phyloP scores from a whole-genome alignment of 2,113 vertebrate genomes.

The Machaerirhynchus nigripectus region DNA sequence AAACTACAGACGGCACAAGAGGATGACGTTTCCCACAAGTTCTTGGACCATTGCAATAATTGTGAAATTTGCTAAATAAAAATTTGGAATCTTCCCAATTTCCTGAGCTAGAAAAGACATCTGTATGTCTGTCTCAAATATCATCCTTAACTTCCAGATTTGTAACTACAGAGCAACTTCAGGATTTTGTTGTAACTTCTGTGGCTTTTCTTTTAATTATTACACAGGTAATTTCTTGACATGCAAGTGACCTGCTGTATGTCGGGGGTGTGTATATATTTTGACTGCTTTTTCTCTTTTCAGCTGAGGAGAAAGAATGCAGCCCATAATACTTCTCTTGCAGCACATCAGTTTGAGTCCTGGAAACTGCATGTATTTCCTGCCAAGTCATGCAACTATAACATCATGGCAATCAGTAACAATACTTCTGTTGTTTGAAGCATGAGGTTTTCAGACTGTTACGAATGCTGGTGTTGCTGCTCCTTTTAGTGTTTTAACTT shows the following conservation, averaged over 20 bases:
- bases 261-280: not conserved
- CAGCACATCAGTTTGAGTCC: not conserved
- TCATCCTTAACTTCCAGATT: not conserved
- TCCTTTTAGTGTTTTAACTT: not conserved
- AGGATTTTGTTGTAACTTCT: not conserved
- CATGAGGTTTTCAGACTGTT: not conserved
- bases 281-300: not conserved
- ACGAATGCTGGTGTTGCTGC: not conserved
- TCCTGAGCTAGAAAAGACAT: not conserved
- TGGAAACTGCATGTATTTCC: not conserved
- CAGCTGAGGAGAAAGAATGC: not conserved
- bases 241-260: not conserved
- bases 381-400: not conserved
- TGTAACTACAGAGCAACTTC: not conserved
- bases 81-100: not conserved
- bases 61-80: not conserved
- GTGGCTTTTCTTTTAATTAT: not conserved
- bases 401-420: not conserved
- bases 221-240: not conserved
- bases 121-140: not conserved
- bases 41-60: not conserved
- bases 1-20: not conserved
- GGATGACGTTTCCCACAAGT: not conserved
- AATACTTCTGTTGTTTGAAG: not conserved
- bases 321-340: not conserved